These are phyloP conservation scores for Porites cylindrica DNA, from an alignment of 92 coral and sea anemone species.

Conservation along the genomic window DNA sequence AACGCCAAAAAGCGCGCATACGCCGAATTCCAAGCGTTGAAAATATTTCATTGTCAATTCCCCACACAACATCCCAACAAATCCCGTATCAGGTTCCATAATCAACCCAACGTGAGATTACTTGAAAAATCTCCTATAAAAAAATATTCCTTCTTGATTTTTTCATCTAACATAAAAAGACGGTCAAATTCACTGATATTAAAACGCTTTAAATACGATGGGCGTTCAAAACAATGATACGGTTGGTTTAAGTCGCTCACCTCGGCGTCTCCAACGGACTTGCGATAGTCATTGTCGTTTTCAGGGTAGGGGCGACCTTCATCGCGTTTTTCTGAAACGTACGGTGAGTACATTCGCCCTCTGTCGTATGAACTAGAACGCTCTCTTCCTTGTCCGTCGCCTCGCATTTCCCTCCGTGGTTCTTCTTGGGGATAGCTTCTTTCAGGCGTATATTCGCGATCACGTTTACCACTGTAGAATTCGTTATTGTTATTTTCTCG, in stretches of 20 bases:
- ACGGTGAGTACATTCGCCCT: constrained; percentile 26
- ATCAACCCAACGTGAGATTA: constrained; percentile 27
- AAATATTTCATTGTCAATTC: constrained; percentile 53
- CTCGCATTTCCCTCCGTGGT: constrained; percentile 43
- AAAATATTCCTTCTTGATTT: not conserved
- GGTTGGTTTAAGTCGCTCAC: constrained; percentile 3
- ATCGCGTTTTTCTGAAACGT: constrained; percentile 18
- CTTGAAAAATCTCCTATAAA: not conserved
- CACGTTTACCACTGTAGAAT: constrained; percentile 36
- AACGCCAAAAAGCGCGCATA: constrained; percentile 37
- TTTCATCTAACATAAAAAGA: not conserved
- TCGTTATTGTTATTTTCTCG: constrained; percentile 53
- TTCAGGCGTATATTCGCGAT: constrained; percentile 27
- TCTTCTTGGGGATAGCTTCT: constrained; percentile 26
- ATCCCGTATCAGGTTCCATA: constrained; percentile 32
- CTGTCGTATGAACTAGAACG: constrained; percentile 26
- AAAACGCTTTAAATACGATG: too few relatives aligned
- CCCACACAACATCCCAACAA: constrained; percentile 28
- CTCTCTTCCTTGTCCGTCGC: constrained; percentile 24
- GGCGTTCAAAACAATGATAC: not conserved
- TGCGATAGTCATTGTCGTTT: constrained; percentile 37
- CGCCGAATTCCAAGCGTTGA: constrained; percentile 45
- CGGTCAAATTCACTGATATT: constrained; percentile 2
- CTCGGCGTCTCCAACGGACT: constrained; percentile 42
- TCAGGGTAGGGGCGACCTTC: constrained; percentile 26